Conservation (phyloP, 2,888 invertebrate species). For the Pycnomerus fuliginosus region DNA sequence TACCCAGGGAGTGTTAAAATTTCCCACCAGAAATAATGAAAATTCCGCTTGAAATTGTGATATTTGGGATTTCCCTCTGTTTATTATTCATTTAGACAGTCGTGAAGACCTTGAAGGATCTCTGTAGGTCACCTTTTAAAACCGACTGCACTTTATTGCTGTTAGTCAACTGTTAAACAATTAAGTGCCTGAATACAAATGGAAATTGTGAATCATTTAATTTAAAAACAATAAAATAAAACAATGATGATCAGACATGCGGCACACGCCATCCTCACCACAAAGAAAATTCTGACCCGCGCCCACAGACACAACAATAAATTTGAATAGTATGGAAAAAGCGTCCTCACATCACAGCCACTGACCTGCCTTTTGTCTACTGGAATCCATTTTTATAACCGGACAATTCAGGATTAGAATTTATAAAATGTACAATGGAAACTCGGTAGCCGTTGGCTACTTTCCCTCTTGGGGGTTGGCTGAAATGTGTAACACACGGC, state of each 20-base stretch:
- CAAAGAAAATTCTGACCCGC: conserved; percentile 3
- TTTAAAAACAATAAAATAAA: conserved; percentile 15
- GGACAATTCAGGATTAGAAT: no score
- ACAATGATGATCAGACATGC: conserved; percentile 22
- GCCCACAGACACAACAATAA: no score
- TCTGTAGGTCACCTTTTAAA: conserved; percentile 35
- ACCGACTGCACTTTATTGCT: conserved; percentile 15
- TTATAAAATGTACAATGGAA: no score
- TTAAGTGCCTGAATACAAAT: conserved; percentile 22
- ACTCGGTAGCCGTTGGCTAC: conserved; percentile 17
- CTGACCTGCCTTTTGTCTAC: no score
- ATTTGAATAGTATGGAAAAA: no score
- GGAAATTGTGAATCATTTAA: conserved; percentile 14
- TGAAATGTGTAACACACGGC: no score
- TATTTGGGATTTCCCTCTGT: conserved; percentile 29
- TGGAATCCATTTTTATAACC: no score
- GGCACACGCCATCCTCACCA: no score
- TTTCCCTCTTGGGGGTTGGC: conserved; percentile 6
- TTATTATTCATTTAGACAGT: conserved; percentile 26
- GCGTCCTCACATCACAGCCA: no score
- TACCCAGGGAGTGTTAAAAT: no score
- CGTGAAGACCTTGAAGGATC: conserved; percentile 28
- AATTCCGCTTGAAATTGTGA: conserved; percentile 1
- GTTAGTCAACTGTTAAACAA: no score
- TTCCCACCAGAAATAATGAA: no score